phyloP scores from a whole-genome alignment of 1,140 invertebrate genomes.

The Radopholus similis region DNA sequence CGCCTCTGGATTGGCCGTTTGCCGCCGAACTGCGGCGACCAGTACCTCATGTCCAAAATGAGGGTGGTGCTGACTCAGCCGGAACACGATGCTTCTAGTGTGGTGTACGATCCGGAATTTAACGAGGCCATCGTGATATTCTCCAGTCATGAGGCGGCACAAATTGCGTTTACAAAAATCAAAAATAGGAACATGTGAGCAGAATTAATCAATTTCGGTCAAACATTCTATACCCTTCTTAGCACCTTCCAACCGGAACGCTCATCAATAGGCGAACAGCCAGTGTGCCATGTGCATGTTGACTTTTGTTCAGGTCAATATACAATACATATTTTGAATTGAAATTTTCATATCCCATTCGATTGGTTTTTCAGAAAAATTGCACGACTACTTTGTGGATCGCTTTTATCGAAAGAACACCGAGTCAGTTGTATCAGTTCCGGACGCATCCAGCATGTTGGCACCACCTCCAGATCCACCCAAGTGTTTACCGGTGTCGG shows the following conservation, averaged over 20 bases:
- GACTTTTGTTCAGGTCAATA: conserved; percentile 21
- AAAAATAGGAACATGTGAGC: conserved; percentile 20
- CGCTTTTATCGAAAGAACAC: conserved; percentile 11
- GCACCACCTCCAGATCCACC: conserved; percentile 26
- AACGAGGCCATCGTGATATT: conserved; percentile 25
- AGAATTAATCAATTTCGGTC: background rate
- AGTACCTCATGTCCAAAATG: conserved; percentile 24
- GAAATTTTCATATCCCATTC: background rate
- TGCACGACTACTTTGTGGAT: conserved; percentile 25
- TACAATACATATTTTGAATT: too few relatives aligned
- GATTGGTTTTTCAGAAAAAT: conserved; percentile 9
- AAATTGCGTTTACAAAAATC: conserved; percentile 22
- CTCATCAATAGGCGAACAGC: background rate
- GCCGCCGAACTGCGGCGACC: conserved; percentile 17
- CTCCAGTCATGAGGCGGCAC: conserved; percentile 11
- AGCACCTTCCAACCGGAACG: conserved; percentile 24
- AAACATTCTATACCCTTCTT: background rate
- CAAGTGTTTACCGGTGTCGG: conserved; percentile 7
- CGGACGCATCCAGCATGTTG: conserved; percentile 6
- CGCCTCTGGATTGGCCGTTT: conserved; percentile 27
- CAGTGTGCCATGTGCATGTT: conserved; percentile 15
- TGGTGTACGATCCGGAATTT: conserved; percentile 18
- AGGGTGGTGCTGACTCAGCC: conserved; percentile 7
- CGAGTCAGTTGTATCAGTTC: background rate
- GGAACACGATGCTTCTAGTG: conserved; percentile 15